phyloP scores from a whole-genome alignment of 1,140 invertebrate genomes.

The Microplitis mediator region DNA sequence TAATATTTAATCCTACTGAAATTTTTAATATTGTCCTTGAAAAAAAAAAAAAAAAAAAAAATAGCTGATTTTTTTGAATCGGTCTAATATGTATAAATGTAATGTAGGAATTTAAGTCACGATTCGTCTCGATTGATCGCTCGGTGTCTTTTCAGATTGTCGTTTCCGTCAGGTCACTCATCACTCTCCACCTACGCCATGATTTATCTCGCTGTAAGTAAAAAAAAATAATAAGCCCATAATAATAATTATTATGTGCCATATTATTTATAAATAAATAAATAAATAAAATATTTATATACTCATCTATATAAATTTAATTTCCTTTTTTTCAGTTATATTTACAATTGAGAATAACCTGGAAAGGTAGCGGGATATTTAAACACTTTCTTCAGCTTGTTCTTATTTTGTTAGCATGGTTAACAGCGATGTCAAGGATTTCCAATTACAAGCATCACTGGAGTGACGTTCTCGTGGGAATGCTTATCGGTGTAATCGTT shows the following conservation, averaged over 20 bases:
- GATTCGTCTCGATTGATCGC: constrained; percentile 51
- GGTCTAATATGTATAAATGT: too few species aligned
- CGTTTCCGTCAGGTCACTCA: constrained; percentile 83
- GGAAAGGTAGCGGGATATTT: constrained; percentile 75
- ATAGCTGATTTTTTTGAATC: too few species aligned
- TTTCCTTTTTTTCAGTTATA: constrained; percentile 71
- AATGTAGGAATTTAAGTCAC: constrained; percentile 16
- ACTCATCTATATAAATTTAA: too few species aligned
- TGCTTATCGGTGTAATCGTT: constrained; percentile 67
- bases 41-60: too few species aligned
- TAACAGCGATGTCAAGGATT: constrained; percentile 82
- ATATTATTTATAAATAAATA: constrained; percentile 1
- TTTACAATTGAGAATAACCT: constrained; percentile 77
- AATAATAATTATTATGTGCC: background rate
- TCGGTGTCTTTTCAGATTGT: constrained; percentile 66
- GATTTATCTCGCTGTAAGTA: constrained; percentile 80
- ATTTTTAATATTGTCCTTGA: too few species aligned
- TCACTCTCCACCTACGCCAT: constrained; percentile 82
- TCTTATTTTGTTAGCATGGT: constrained; percentile 77
- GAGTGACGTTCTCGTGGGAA: constrained; percentile 80
- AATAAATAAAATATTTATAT: background rate
- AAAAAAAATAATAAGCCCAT: background rate
- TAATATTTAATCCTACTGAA: too few species aligned
- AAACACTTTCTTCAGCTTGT: constrained; percentile 78
- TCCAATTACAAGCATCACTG: constrained; percentile 98